Conservation (phyloP, 35 echinoderm and acorn worm genomes). For the Stichopus chloronotus region DNA sequence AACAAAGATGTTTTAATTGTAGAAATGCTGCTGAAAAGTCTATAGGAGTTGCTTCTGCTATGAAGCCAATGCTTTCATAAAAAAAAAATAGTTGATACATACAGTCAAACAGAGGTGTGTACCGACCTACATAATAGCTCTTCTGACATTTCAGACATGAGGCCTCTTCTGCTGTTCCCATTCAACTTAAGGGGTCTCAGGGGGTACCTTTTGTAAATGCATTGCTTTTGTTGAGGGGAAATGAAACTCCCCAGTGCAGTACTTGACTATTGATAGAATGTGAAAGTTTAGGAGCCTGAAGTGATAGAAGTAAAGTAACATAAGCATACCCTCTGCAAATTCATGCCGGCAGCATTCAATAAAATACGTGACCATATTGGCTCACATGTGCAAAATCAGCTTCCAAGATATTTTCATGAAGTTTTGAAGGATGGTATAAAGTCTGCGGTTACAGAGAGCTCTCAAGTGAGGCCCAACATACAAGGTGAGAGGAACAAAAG, state of each 20-base stretch:
- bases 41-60: no score
- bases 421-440: background rate
- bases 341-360: background rate
- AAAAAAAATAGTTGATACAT: no score
- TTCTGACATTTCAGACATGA: background rate
- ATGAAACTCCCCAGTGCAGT: background rate
- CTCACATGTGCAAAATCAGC: background rate
- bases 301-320: background rate
- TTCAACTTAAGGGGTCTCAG: background rate
- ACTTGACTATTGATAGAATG: background rate
- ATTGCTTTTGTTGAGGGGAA: background rate
- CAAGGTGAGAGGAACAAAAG: no score
- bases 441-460: background rate
- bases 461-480: background rate
- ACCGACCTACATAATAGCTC: background rate
- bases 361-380: background rate
- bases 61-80: no score
- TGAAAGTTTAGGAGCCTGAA: slow-evolving; percentile 4
- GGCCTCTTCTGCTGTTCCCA: background rate
- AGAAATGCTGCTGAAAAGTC: no score
- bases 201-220: background rate
- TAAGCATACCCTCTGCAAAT: no score
- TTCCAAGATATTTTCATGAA: background rate
- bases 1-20: no score
- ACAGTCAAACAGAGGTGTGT: no score